Percentiles rank a stretch among this genome's conserved stretches.
Conservation (phyloP, 2,888 invertebrate species). For the Hesperia comma region DNA sequence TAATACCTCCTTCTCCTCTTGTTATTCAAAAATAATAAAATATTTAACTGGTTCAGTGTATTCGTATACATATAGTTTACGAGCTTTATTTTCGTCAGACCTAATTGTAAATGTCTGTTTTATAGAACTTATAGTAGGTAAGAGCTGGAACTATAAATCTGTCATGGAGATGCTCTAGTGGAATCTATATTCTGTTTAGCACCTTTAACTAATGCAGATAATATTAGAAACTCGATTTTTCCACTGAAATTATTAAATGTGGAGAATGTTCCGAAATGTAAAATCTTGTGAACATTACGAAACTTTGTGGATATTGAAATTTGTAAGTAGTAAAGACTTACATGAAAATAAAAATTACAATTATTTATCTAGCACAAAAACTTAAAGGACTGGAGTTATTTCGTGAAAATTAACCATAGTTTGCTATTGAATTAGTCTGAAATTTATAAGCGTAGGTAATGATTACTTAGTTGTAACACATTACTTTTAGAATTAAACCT, state of each 20-base stretch:
- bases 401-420: too few relatives aligned
- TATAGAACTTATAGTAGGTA: neutral
- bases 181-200: conserved; percentile 17
- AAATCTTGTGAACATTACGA: neutral
- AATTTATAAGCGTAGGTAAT: too few relatives aligned
- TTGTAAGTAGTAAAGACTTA: too few relatives aligned
- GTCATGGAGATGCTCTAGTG: conserved; percentile 9
- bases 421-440: too few relatives aligned
- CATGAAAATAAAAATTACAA: too few relatives aligned
- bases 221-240: neutral
- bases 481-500: too few relatives aligned
- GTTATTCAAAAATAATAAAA: neutral
- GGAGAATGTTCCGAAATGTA: neutral
- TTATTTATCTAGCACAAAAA: too few relatives aligned
- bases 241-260: neutral
- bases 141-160: conserved; percentile 19
- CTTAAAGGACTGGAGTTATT: too few relatives aligned
- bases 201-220: conserved; percentile 13
- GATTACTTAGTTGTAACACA: too few relatives aligned
- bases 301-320: neutral
- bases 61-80: neutral
- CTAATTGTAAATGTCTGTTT: conserved; percentile 2
- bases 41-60: neutral
- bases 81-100: conserved; percentile 5
- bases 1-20: too few relatives aligned